Percentiles rank a stretch among this genome's conserved stretches.
These are phyloP conservation scores for Diacarnus erythraeanus DNA, from an alignment of 37 sponge, comb jelly and placozoan genomes.

Conservation along the genomic window DNA sequence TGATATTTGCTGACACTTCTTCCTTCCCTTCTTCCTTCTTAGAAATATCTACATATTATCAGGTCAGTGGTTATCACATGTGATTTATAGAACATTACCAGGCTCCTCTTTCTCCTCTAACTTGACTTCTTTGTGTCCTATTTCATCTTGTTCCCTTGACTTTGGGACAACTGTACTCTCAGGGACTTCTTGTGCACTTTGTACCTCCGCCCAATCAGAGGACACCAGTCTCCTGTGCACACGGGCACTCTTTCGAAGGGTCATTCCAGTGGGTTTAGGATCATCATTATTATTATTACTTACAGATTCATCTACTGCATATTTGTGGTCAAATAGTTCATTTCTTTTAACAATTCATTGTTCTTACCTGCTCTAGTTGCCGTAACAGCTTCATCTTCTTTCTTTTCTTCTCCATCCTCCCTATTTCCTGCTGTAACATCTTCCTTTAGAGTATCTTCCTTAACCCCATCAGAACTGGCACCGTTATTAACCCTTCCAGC, in stretches of 20 bases:
- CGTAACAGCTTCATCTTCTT: background rate
- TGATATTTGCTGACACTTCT: background rate
- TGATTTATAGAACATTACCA: no score
- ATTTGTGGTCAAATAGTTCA: no score
- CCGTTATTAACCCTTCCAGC: background rate
- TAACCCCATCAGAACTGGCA: background rate
- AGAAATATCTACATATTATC: no score
- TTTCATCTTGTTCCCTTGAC: background rate
- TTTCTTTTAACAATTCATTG: background rate
- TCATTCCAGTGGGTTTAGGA: background rate
- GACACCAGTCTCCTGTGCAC: background rate
- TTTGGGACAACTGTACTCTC: no score
- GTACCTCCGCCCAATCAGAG: background rate
- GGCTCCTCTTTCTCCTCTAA: slow-evolving; percentile 21
- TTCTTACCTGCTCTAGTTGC: background rate
- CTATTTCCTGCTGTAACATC: background rate
- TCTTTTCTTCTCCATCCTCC: background rate
- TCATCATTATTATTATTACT: background rate
- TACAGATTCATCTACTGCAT: background rate
- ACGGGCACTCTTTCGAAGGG: background rate
- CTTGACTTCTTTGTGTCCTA: background rate
- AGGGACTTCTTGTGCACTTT: background rate
- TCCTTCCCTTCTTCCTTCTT: slow-evolving; percentile 6
- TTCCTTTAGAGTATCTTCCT: background rate
- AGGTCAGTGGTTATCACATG: no score